Conservation (phyloP, 2,113 vertebrate genomes). For the Psephotus haematonotus region DNA sequence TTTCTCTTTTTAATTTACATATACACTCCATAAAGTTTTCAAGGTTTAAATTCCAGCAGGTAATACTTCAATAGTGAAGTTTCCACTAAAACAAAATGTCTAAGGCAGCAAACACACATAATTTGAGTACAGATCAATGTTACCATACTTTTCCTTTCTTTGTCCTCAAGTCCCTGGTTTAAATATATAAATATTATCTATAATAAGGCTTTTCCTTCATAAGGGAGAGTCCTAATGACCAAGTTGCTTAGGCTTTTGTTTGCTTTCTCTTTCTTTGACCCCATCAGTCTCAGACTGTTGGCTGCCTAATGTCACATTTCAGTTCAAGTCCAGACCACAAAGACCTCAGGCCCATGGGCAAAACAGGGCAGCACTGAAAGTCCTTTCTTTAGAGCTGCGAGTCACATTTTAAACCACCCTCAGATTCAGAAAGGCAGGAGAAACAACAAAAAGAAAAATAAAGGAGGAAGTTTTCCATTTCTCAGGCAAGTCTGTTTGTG, state of each 20-base stretch:
- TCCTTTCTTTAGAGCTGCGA: neutral
- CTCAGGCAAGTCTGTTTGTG: neutral
- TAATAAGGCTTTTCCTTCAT: neutral
- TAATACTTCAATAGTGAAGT: neutral
- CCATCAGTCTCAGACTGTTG: neutral
- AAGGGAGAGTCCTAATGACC: neutral
- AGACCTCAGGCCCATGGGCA: neutral
- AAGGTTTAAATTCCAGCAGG: neutral
- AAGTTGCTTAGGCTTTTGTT: neutral
- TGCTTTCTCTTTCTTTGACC: neutral
- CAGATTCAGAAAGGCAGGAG: neutral
- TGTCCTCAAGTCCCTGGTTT: neutral
- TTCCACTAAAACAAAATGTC: neutral
- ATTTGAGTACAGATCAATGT: neutral
- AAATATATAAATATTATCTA: neutral
- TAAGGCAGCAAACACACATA: neutral
- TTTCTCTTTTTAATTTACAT: neutral
- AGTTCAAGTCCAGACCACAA: neutral
- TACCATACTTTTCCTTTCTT: neutral
- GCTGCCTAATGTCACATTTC: neutral
- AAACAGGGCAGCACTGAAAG: neutral
- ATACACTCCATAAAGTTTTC: neutral
- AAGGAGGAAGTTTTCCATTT: neutral
- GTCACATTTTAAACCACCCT: neutral
- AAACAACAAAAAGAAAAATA: neutral